These are phyloP conservation scores for Melangyna quadrimaculata DNA, from an alignment of 2,888 invertebrate species.

Conservation along the genomic window DNA sequence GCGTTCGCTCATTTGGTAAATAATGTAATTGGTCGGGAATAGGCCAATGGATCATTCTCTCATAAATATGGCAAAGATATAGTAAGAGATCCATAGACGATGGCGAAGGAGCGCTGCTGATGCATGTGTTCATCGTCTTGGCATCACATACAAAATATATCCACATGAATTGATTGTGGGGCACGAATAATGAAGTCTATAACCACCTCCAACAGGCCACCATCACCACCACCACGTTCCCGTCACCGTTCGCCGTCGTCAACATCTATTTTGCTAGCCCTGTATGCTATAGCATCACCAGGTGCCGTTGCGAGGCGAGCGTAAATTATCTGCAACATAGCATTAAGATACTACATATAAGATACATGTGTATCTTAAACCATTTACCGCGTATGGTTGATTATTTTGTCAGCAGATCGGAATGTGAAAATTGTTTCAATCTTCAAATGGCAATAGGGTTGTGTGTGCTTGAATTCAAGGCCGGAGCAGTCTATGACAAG, in stretches of 20 bases:
- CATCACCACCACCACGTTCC: background rate
- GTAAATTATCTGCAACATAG: constrained; percentile 63
- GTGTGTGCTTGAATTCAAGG: background rate
- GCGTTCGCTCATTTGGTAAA: constrained; percentile 69
- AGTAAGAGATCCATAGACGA: background rate
- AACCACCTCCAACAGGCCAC: constrained; percentile 19
- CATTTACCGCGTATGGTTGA: constrained; percentile 47
- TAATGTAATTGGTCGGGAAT: constrained; percentile 57
- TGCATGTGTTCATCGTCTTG: background rate
- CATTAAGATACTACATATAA: constrained; percentile 35
- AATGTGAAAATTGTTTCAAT: constrained; percentile 66
- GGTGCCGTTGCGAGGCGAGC: constrained; percentile 59
- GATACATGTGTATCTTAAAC: constrained; percentile 42
- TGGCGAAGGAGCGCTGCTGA: background rate
- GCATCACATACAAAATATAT: constrained; percentile 33
- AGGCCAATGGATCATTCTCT: constrained; percentile 12
- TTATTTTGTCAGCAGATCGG: constrained; percentile 67
- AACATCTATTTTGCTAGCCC: constrained; percentile 19
- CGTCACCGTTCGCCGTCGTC: background rate
- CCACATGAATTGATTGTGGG: constrained; percentile 57
- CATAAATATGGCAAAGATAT: background rate
- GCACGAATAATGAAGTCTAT: constrained; percentile 36
- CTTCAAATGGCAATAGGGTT: constrained; percentile 37
- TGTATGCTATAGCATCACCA: constrained; percentile 54
- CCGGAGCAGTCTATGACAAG: background rate